Evolutionary conservation across 2,888 invertebrate species (phyloP).

Genomic region (Parnassius mnemosyne): DNA sequence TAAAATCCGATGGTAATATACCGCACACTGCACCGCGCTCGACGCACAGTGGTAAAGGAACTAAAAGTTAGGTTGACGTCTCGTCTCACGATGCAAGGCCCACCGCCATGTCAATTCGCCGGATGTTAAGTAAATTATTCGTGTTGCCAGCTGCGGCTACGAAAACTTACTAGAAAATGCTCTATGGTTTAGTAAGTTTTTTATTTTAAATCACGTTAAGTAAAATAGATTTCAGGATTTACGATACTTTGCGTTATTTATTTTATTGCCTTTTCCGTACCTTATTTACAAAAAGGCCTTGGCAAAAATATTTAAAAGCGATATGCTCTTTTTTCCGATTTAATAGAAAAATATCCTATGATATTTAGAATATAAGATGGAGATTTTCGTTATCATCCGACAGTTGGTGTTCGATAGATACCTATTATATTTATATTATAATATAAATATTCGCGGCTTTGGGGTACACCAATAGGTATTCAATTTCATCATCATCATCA

Average conservation of each 20-base stretch:
- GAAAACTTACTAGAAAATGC: conserved; percentile 30
- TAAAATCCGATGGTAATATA: conserved; percentile 65
- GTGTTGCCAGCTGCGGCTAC: too few relatives aligned
- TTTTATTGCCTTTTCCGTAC: neutral
- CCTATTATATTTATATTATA: too few relatives aligned
- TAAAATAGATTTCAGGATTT: neutral
- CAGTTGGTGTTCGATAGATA: neutral
- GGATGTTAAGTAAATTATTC: conserved; percentile 61
- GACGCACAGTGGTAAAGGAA: conserved; percentile 75
- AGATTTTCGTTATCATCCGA: too few relatives aligned
- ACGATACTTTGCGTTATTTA: neutral
- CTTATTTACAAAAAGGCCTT: neutral
- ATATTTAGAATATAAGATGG: neutral
- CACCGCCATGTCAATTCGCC: conserved; percentile 52
- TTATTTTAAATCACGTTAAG: neutral
- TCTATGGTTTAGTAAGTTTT: conserved; percentile 17
- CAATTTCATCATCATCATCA: too few relatives aligned
- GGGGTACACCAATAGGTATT: too few relatives aligned
- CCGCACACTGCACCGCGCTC: conserved; percentile 70
- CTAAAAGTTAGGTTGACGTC: conserved; percentile 30
- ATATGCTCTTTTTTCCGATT: neutral
- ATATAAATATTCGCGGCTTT: too few relatives aligned
- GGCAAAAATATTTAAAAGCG: too few relatives aligned
- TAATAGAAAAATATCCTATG: neutral
- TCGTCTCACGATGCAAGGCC: conserved; percentile 51